These are phyloP conservation scores for Etheostoma perlongum DNA, from an alignment of 2,797 vertebrate species.

Conservation along the genomic window DNA sequence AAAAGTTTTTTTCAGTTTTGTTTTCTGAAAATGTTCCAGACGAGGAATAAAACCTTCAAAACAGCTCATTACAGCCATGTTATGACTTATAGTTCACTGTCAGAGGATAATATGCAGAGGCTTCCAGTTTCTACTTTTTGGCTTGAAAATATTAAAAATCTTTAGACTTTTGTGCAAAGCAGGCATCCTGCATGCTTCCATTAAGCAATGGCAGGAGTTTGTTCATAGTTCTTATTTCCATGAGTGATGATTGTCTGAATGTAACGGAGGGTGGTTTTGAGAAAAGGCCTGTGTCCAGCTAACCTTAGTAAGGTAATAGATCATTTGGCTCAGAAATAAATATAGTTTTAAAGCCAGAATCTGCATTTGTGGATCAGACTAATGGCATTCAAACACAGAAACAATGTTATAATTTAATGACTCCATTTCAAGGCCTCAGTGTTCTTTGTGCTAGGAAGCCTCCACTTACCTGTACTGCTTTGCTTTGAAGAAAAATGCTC, in stretches of 20 bases:
- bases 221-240: slow-evolving; percentile 26
- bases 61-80: slow-evolving; percentile 35
- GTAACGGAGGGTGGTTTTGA: slow-evolving; percentile 24
- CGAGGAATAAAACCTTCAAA: slow-evolving; percentile 24
- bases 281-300: not conserved
- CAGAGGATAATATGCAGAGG: slow-evolving; percentile 9
- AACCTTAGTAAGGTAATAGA: not conserved
- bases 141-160: slow-evolving; percentile 18
- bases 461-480: slow-evolving; percentile 57
- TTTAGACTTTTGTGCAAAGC: slow-evolving; percentile 24
- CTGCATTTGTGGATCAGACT: slow-evolving; percentile 18
- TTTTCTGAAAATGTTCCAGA: not conserved
- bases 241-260: slow-evolving; percentile 27
- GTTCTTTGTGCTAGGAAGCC: slow-evolving; percentile 66
- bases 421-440: slow-evolving; percentile 66
- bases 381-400: slow-evolving; percentile 33
- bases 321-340: not conserved
- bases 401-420: slow-evolving; percentile 40
- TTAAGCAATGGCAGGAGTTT: slow-evolving; percentile 19
- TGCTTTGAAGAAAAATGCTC: slow-evolving; percentile 72
- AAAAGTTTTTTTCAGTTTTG: not conserved
- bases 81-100: slow-evolving; percentile 29
- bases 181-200: slow-evolving; percentile 39
- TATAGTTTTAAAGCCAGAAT: slow-evolving; percentile 10
- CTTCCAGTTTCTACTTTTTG: slow-evolving; percentile 29